Evolutionary conservation across 1,140 invertebrate genomes (phyloP).

Genomic region (Zaprionus lachaisei): DNA sequence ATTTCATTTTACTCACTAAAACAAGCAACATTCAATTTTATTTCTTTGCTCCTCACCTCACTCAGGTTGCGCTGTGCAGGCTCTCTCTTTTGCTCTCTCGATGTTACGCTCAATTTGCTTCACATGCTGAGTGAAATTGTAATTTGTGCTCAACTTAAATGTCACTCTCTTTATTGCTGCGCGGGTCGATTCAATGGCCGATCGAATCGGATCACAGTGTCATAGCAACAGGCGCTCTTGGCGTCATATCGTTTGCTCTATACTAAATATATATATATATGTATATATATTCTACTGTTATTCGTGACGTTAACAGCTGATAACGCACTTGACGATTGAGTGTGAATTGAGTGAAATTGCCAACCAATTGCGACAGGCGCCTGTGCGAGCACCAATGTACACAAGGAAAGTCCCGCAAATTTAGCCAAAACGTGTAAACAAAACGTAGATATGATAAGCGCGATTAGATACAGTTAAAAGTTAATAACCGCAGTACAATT

Average conservation of each 20-base stretch:
- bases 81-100: slow-evolving; percentile 12
- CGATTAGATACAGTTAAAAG: slow-evolving; percentile 35
- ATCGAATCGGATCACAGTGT: slow-evolving; percentile 7
- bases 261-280: slow-evolving; percentile 23
- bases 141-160: slow-evolving; percentile 3
- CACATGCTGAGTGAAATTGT: background rate
- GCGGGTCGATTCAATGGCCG: slow-evolving; percentile 13
- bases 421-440: slow-evolving; percentile 41
- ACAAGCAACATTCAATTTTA: background rate
- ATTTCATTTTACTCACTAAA: background rate
- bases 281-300: slow-evolving; percentile 63
- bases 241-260: slow-evolving; percentile 16
- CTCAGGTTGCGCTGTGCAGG: slow-evolving; percentile 14
- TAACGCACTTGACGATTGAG: slow-evolving; percentile 29
- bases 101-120: slow-evolving; percentile 20
- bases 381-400: background rate
- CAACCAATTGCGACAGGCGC: background rate
- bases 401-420: slow-evolving; percentile 7
- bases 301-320: slow-evolving; percentile 65
- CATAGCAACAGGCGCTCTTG: slow-evolving; percentile 39
- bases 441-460: slow-evolving; percentile 61
- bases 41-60: background rate
- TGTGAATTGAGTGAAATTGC: slow-evolving; percentile 31
- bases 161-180: slow-evolving; percentile 7
- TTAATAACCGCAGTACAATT: background rate